Evolutionary conservation across 1,140 invertebrate species (phyloP), one percentile per base, ranked within the genome.

Genomic region (Zaprionus capensis): DNA sequence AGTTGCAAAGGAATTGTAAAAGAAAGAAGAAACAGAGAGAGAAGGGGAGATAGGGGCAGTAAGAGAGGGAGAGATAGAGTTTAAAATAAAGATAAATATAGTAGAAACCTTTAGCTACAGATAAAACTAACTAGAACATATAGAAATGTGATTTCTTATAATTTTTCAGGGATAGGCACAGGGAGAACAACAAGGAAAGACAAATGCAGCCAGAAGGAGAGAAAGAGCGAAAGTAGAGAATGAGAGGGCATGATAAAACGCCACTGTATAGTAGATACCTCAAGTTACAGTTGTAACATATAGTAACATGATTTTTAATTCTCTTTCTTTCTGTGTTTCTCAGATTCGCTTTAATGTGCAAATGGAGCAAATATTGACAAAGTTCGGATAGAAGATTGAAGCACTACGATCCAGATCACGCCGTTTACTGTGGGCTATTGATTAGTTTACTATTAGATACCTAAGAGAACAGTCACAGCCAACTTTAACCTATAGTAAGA

Each of bases 141-240:
- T 11, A 31, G 9, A 31, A 31, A 9, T 31, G 31, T 11, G 31
- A 31, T 31, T 9, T 2, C 9, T 31, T 31, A 0, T 2, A 31
- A 0, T 31, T 0, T 1, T 11, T 31, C 9, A 31, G 31, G 1
- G 2, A 0, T 38, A 5, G 4, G 1, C 4, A 14, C 5, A 38
- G 36, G 36, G 0, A 38, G 14, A 9, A 9, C 1, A 44, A 44
- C 6, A n/a, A 44, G 0, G 5, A n/a, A 44, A 4, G n/a, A 3
- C 31, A 4, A 3, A 11, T 11, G 2, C 0, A 31, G 31, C 31
- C 31, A 9, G 9, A 2, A 31, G 28, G 2, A 31, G 9, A 31
- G 1, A 31, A 31, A 31, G 2, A 0, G 0, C 0, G 6, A 44
- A 17, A 44, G 2, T 0, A 0, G 2, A 44, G 6, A 44, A 17